Base-by-base conservation (phyloP, 1,140 invertebrate species). In the Pomacea maculata region DNA sequence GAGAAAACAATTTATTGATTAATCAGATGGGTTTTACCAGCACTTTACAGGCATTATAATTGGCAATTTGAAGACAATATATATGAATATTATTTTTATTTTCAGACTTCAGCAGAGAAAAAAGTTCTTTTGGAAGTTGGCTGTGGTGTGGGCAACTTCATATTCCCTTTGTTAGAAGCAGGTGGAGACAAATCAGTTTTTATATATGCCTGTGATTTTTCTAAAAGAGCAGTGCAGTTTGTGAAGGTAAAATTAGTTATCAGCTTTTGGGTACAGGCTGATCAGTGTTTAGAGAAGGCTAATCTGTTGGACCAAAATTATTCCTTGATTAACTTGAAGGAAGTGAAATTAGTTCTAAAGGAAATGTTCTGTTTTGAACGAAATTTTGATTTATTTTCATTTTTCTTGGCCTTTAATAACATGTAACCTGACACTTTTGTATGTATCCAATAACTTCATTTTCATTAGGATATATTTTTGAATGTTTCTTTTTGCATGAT, bases 111-210 rank as follows among this genome's bases (percentile, higher is more conserved):
- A n/a, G 70, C 68, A 25, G 70, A 21, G n/a, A 65, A 19, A 25
- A 78, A 65, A 78, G 52, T 79, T 15, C 71, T 88, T 54, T 91
- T 99, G 15, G 98, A 99, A 93, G 94, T 99, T 34, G 98, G 98
- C 0, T 99, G 98, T 92, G 98, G 98, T 11, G 98, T 99, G 72
- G 98, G 98, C 0, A 99, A 99, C 92, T 96, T 99, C 88, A 93
- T 99, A 74, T 99, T 96, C 92, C 98, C 98, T 0, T 89, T 99
- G 64, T 88, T 98, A 8, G 94, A 97, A 89, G 96, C 96, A 86
- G 94, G 95, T 57, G 96, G 96, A 87, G 94, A 95, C 55, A 25
- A 79, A 8, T 76, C 64, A 17, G 45, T 95, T 45, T 95, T 93
- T 86, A 94, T 98, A 85, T 96, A 96, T 90, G 97, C 96, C 9